These are phyloP conservation scores for Colinus virginianus DNA, from an alignment of 2,113 vertebrate species.

Conservation along the genomic window DNA sequence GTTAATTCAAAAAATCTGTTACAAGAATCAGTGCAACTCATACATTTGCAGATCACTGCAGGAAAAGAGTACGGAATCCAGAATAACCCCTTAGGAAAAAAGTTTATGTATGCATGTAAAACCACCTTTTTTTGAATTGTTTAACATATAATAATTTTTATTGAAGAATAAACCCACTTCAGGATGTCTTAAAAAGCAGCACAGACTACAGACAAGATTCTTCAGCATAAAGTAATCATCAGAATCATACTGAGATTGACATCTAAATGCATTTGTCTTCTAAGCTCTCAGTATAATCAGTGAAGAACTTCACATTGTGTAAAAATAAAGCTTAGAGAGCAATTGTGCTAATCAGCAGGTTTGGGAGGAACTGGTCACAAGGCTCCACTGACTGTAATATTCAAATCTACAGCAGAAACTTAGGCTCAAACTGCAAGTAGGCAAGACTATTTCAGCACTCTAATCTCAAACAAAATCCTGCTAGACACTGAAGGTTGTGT, in stretches of 20 bases:
- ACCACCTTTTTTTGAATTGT: background rate
- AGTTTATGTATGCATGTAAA: fast-evolving
- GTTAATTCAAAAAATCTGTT: background rate
- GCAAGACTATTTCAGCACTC: background rate
- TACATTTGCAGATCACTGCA: background rate
- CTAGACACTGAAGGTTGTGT: background rate
- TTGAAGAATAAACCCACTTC: background rate
- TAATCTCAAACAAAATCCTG: background rate
- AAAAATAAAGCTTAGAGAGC: background rate
- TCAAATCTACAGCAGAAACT: background rate
- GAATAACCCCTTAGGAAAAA: background rate
- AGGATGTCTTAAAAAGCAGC: background rate
- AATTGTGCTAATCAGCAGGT: background rate
- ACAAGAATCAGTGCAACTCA: background rate
- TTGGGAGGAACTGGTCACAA: background rate
- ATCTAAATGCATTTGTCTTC: background rate
- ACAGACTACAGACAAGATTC: background rate
- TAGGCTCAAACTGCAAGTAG: background rate
- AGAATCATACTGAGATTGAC: background rate
- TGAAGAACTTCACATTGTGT: background rate
- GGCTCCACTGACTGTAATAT: background rate
- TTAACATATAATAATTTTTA: background rate
- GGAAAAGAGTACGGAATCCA: background rate
- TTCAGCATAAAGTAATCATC: background rate
- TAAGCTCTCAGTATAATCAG: background rate